These are phyloP conservation scores for Phaedon cochleariae DNA, from an alignment of 2,888 invertebrate species.

Conservation along the genomic window DNA sequence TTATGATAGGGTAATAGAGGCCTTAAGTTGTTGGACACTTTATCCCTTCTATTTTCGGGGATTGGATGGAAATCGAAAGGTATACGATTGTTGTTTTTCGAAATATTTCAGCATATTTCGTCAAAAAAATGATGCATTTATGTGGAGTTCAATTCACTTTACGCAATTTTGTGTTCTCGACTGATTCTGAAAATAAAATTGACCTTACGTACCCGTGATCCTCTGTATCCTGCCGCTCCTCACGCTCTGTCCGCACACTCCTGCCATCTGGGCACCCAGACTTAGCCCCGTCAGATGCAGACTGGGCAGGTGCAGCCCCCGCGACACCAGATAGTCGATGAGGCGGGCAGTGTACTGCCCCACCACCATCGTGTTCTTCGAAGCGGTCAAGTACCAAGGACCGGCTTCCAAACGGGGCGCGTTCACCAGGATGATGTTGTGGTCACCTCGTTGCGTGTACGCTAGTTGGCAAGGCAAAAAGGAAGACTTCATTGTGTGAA, in stretches of 20 bases:
- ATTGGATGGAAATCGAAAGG: too few species aligned
- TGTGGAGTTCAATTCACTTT: too few species aligned
- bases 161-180: too few species aligned
- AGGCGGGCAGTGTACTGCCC: constrained; percentile 68
- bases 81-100: too few species aligned
- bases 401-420: constrained; percentile 68
- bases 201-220: constrained; percentile 72
- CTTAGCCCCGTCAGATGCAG: constrained; percentile 71
- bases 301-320: constrained; percentile 66
- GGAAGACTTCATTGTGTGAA: too few species aligned
- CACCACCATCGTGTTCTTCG: constrained; percentile 69
- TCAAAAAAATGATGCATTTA: too few species aligned
- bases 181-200: too few species aligned
- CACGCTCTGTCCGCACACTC: constrained; percentile 68
- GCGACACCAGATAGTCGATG: constrained; percentile 69
- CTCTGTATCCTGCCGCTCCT: constrained; percentile 66
- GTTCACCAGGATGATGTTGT: constrained; percentile 69
- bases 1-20: too few species aligned
- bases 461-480: constrained; percentile 61
- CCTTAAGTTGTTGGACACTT: too few species aligned
- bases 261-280: constrained; percentile 72
- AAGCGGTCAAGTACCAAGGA: constrained; percentile 70
- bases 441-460: constrained; percentile 67
- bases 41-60: too few species aligned
- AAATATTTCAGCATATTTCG: too few species aligned